Base-by-base conservation (phyloP, 35 echinoderm and acorn worm species). In the Holothuria glaberrima region DNA sequence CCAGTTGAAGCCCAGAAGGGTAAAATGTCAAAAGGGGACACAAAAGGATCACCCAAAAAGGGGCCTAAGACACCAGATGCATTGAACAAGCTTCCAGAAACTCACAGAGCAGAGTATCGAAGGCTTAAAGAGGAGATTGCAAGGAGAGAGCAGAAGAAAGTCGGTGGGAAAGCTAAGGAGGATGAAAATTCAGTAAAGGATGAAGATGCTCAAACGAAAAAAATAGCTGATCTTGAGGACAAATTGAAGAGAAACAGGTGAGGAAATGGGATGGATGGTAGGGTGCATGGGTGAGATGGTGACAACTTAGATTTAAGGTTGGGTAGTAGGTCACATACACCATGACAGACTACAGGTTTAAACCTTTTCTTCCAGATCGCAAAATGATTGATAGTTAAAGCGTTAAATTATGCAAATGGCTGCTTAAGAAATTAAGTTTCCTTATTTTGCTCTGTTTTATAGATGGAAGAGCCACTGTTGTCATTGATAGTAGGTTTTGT, bases 71-170 rank as follows among this genome's bases (percentile, higher is more conserved):
- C 95, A 24, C 95, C 92, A 46, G 95, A 98, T 5, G 95, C 90
- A 6, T 90, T 94, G 69, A 90, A 89, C 54, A 90, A 78, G 18
- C 30, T 92, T 22, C 87, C 92, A 5, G 88, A 91, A 6, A 45
- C 80, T 0, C 92, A 92, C 20, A 79, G 88, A 16, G 92, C 87
- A 4, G 95, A 98, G 48, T 94, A 98, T 65, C 78, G 88, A 41
- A 82, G 88, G 74, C 80, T 98, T 1, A 91, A 94, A 45, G 86
- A 98, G 32, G 95, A 94, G 69, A 94, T 98, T 6, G 90, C 90
- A 5, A 48, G 90, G 3, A 58, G 93, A 68, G 95, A 98, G 48
- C 90, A 92, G n/a, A 61, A 35, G 24, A 94, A 58, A 59, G 30
- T 22, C 19, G 32, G 10, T 54, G 74, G 44, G 5, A 78, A 45